A percentile compares a stretch with the other conserved stretches of the same genome.
These are phyloP conservation scores for Steatornis caripensis DNA, from an alignment of 2,113 vertebrate species.

Conservation along the genomic window DNA sequence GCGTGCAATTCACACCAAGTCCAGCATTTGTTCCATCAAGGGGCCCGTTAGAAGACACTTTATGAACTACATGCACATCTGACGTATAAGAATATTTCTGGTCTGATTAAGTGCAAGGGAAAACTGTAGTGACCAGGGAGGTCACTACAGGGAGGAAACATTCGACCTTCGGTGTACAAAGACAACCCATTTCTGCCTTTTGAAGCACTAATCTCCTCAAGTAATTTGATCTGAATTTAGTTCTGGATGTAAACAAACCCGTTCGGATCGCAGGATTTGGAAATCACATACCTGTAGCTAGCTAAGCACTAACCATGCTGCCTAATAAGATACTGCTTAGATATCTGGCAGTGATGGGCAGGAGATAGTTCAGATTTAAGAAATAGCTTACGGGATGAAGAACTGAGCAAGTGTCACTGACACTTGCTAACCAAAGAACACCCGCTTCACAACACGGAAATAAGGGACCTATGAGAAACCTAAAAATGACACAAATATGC, in stretches of 20 bases:
- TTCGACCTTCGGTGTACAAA: neutral
- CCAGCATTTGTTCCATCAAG: neutral
- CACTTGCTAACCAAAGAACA: neutral
- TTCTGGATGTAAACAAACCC: neutral
- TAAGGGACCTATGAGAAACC: neutral
- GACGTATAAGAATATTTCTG: neutral
- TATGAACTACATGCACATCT: neutral
- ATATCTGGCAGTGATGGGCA: neutral
- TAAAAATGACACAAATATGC: neutral
- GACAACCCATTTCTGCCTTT: neutral
- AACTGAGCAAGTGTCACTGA: neutral
- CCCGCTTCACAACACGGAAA: neutral
- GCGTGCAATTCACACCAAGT: neutral
- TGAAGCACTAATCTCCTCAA: neutral
- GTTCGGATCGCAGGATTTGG: neutral
- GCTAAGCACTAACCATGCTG: neutral
- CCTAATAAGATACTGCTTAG: rapidly evolving
- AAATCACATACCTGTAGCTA: neutral
- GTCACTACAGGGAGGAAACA: neutral
- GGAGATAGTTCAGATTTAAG: neutral
- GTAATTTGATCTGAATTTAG: neutral
- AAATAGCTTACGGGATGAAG: neutral
- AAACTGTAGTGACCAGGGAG: neutral
- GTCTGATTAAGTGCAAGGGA: neutral
- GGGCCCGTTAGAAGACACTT: neutral